Conservation (phyloP, 2,888 invertebrate genomes). For the Drosophila phalerata region DNA sequence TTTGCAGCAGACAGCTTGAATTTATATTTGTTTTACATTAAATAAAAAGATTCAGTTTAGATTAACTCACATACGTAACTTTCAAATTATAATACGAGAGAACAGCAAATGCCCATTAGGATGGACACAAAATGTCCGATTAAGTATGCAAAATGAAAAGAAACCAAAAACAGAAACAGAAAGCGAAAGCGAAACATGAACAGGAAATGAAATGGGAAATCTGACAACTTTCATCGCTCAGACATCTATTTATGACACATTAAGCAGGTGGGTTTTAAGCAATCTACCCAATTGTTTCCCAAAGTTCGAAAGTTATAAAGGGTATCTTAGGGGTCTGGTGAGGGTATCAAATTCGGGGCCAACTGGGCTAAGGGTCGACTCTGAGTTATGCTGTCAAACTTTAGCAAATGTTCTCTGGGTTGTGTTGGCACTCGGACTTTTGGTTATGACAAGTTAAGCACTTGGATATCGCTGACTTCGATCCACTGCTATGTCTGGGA, state of each 20-base stretch:
- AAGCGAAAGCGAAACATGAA: neutral
- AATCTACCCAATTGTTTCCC: constrained; percentile 29
- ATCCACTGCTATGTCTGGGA: constrained; percentile 26
- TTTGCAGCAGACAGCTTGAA: neutral
- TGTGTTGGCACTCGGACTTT: constrained; percentile 49
- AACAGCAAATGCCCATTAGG: constrained; percentile 1
- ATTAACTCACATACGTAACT: constrained; percentile 3
- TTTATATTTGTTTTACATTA: neutral
- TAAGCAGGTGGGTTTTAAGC: constrained; percentile 46
- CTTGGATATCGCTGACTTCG: constrained; percentile 50
- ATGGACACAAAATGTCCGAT: constrained; percentile 20
- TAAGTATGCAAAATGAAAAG: constrained; percentile 16
- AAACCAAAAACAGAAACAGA: neutral
- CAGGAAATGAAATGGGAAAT: constrained; percentile 31
- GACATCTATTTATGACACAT: constrained; percentile 57
- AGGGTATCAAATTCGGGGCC: neutral
- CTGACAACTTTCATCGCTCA: constrained; percentile 57
- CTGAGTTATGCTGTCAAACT: constrained; percentile 35
- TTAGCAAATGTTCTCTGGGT: constrained; percentile 11
- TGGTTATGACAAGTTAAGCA: constrained; percentile 77
- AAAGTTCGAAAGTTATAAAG: constrained; percentile 38
- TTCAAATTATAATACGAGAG: neutral
- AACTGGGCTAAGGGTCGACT: constrained; percentile 24
- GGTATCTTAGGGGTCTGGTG: neutral
- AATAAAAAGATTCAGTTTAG: neutral